A percentile compares a stretch with the other conserved stretches of the same genome.
phyloP scores from a whole-genome alignment of 2,113 vertebrate species.

The Bungarus multicinctus region DNA sequence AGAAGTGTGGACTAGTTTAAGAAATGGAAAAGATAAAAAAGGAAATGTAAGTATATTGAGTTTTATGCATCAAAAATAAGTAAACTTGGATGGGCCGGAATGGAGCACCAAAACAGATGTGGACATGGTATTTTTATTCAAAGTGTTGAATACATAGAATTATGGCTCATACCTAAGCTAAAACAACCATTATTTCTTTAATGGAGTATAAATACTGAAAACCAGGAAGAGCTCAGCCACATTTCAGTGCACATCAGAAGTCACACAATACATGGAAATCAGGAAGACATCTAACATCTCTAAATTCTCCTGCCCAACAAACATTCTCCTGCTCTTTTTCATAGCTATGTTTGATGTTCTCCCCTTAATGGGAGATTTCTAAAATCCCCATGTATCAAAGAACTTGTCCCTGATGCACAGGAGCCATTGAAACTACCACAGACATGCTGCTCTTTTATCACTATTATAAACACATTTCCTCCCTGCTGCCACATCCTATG shows the following conservation, averaged over 20 bases:
- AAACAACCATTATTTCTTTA: neutral
- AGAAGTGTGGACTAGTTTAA: neutral
- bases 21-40: neutral
- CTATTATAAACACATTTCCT: too few relatives aligned
- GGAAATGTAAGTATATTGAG: neutral
- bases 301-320: neutral
- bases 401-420: too few relatives aligned
- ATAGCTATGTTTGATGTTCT: neutral
- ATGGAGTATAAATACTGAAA: neutral
- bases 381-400: too few relatives aligned
- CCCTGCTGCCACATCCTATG: neutral
- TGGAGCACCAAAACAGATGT: neutral
- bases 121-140: neutral
- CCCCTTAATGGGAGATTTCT: too few relatives aligned
- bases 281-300: neutral
- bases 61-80: neutral
- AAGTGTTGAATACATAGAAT: neutral
- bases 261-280: neutral
- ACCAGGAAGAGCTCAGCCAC: neutral
- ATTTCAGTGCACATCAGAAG: neutral
- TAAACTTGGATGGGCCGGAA: neutral
- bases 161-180: neutral
- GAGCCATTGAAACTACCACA: too few relatives aligned
- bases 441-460: too few relatives aligned
- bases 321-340: neutral